Percentiles rank a stretch among this genome's conserved stretches.
phyloP scores from a whole-genome alignment of 2,888 invertebrate species.

The Drosophila neotestacea region DNA sequence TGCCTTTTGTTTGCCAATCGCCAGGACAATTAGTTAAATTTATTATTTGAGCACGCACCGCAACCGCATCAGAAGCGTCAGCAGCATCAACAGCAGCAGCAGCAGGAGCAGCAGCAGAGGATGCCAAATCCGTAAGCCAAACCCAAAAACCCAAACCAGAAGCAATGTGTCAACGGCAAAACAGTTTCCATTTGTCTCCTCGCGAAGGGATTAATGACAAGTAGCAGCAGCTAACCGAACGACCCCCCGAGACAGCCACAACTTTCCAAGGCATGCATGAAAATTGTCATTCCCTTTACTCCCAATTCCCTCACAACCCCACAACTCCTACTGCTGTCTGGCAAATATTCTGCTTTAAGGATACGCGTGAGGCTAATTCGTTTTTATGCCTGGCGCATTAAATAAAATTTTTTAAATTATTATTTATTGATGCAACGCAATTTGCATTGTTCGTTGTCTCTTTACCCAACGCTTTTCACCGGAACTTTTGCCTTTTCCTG shows the following conservation, averaged over 20 bases:
- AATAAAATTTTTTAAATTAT: constrained; percentile 70
- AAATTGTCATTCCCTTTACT: constrained; percentile 37
- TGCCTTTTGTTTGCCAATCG: constrained; percentile 66
- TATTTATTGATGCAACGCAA: constrained; percentile 65
- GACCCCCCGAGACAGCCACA: constrained; percentile 33
- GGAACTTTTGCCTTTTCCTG: constrained; percentile 20
- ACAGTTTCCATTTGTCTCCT: constrained; percentile 75
- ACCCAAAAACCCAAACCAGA: constrained; percentile 31
- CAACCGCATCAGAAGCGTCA: constrained; percentile 57
- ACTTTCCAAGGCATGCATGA: constrained; percentile 47
- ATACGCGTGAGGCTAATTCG: constrained; percentile 56
- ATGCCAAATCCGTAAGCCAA: constrained; percentile 22
- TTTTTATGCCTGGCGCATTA: constrained; percentile 58
- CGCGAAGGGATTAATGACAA: constrained; percentile 76
- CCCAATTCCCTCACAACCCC: neutral
- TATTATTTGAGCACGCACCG: constrained; percentile 73
- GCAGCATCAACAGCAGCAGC: constrained; percentile 17
- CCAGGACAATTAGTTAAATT: constrained; percentile 78
- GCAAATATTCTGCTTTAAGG: constrained; percentile 64
- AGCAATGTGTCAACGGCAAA: constrained; percentile 61
- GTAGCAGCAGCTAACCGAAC: constrained; percentile 47
- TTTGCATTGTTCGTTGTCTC: constrained; percentile 34
- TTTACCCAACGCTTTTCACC: constrained; percentile 5
- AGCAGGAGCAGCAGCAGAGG: constrained; percentile 11
- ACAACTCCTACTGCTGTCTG: constrained; percentile 1